Percentiles rank a stretch among this genome's conserved stretches.
phyloP scores from a whole-genome alignment of 2,113 vertebrate genomes.

The Perccottus glenii region DNA sequence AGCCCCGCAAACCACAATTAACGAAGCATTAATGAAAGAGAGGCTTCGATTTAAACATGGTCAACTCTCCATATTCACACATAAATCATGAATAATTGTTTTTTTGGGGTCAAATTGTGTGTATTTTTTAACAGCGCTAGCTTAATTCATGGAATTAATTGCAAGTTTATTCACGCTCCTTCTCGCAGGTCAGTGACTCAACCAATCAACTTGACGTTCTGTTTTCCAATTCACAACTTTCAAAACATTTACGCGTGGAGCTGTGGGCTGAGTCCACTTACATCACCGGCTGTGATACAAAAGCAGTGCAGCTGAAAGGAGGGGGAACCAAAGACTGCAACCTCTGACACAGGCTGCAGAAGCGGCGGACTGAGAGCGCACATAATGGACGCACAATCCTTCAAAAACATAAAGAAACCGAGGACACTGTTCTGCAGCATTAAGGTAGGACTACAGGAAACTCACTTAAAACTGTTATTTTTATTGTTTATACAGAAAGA shows the following conservation, averaged over 20 bases:
- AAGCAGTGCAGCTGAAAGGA: constrained; percentile 12
- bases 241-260: constrained; percentile 63
- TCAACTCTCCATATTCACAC: not conserved
- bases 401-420: constrained; percentile 47
- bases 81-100: not conserved
- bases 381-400: constrained; percentile 56
- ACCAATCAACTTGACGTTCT: constrained; percentile 19
- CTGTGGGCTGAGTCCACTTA: constrained; percentile 64
- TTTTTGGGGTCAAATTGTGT: not conserved
- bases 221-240: constrained; percentile 39
- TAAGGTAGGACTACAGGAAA: constrained; percentile 64
- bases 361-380: not conserved
- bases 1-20: constrained; percentile 32
- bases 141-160: not conserved
- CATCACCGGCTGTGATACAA: constrained; percentile 65
- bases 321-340: not conserved
- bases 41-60: not conserved
- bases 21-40: constrained; percentile 12
- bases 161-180: not conserved
- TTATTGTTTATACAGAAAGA: not conserved
- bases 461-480: no score
- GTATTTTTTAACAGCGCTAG: not conserved
- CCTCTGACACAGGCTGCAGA: not conserved
- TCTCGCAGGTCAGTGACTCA: constrained; percentile 38
- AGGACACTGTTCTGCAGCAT: constrained; percentile 58